Conservation (phyloP, 2,113 vertebrate species). For the Desmodus rotundus region DNA sequence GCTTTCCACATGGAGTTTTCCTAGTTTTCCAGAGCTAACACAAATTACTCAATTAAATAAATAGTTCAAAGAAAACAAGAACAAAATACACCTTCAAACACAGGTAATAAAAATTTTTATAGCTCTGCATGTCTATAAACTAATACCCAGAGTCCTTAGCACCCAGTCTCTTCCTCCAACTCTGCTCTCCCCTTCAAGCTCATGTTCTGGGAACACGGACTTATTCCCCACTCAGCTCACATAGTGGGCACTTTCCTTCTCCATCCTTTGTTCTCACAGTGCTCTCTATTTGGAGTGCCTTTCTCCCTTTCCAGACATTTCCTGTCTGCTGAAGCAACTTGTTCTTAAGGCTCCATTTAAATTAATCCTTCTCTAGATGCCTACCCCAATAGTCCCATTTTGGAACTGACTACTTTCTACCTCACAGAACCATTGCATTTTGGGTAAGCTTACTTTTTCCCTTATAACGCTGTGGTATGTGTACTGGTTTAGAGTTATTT, state of each 20-base stretch:
- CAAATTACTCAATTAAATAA: neutral
- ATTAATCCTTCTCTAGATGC: neutral
- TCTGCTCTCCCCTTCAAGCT: neutral
- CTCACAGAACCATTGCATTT: neutral
- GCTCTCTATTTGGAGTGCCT: neutral
- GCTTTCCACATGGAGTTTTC: neutral
- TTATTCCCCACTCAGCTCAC: neutral
- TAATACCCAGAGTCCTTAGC: neutral
- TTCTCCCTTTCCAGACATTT: neutral
- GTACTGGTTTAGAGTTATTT: neutral
- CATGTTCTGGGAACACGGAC: neutral
- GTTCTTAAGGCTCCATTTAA: neutral
- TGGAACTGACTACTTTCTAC: neutral
- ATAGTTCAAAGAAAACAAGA: neutral
- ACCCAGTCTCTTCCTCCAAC: neutral
- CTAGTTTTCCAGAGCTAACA: neutral
- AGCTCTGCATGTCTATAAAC: neutral
- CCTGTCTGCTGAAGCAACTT: neutral
- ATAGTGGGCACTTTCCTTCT: no score
- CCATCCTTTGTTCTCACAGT: neutral
- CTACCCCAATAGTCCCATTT: neutral
- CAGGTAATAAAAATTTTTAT: neutral
- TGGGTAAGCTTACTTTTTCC: neutral
- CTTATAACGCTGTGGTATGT: neutral
- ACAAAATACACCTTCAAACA: neutral